Conservation (phyloP, 2,797 vertebrate genomes). For the Chanos chanos region DNA sequence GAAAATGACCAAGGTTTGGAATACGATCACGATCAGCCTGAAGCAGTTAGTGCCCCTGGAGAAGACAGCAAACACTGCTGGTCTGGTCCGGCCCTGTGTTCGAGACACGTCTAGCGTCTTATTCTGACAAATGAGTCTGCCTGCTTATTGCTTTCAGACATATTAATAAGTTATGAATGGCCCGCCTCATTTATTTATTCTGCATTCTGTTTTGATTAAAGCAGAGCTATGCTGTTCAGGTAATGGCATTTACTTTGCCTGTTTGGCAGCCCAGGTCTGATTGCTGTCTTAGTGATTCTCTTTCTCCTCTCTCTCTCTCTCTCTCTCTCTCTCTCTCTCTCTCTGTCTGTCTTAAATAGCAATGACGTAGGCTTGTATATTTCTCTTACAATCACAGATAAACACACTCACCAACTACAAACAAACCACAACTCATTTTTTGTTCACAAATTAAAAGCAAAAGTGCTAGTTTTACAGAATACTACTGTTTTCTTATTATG, state of each 20-base stretch:
- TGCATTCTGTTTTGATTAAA: constrained; percentile 37
- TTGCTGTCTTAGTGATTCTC: background rate
- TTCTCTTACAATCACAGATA: no score
- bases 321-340: constrained; percentile 4
- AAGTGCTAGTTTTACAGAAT: constrained; percentile 6
- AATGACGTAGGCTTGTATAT: no score
- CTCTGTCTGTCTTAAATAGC: background rate
- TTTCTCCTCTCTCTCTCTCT: background rate
- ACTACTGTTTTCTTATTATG: background rate
- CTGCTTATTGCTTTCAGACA: constrained; percentile 32
- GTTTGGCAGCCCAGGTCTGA: background rate
- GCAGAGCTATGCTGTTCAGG: constrained; percentile 10
- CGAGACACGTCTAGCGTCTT: no score
- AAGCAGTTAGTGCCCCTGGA: constrained; percentile 8
- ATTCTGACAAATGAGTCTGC: constrained; percentile 28
- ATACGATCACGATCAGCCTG: constrained; percentile 8
- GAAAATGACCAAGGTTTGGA: background rate
- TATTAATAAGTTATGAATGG: constrained; percentile 35
- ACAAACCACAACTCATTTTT: no score
- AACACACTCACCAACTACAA: no score
- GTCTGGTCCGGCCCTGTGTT: no score
- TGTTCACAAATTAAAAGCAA: no score
- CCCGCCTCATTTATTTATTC: constrained; percentile 13
- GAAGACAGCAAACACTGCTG: constrained; percentile 3
- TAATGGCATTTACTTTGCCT: constrained; percentile 13